phyloP scores from a whole-genome alignment of 1,140 invertebrate genomes.

The Sesamia nonagrioides region DNA sequence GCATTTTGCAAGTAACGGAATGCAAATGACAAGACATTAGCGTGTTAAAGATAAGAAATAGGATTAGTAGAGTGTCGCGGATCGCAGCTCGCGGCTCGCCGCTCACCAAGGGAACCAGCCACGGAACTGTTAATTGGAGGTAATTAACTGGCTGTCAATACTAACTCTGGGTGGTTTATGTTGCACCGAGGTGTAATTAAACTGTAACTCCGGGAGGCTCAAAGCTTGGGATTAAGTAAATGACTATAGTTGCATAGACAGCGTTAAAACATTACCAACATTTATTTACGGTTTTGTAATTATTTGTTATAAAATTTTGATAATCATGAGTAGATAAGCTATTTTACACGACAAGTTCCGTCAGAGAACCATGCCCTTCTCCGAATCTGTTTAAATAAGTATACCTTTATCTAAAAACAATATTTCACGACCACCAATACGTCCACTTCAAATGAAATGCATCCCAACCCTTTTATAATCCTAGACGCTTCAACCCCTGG shows the following conservation, averaged over 20 bases:
- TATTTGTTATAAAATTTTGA: no score
- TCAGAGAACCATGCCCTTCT: not conserved
- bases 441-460: conserved; percentile 35
- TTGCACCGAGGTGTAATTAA: not conserved
- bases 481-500: conserved; percentile 53
- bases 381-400: conserved; percentile 7
- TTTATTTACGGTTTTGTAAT: no score
- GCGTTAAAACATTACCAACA: no score
- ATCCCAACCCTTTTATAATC: conserved; percentile 41
- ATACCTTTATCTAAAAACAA: conserved; percentile 1
- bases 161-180: conserved; percentile 2
- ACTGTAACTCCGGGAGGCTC: not conserved
- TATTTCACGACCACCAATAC: conserved; percentile 30
- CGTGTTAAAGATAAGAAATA: conserved; percentile 81
- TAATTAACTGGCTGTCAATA: conserved; percentile 65
- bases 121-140: conserved; percentile 64
- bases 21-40: conserved; percentile 84
- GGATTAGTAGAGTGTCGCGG: conserved; percentile 71
- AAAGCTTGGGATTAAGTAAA: not conserved
- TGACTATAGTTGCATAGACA: no score
- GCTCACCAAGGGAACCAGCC: conserved; percentile 24
- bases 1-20: conserved; percentile 72
- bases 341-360: no score
- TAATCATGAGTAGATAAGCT: no score
- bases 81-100: not conserved